Evolutionary conservation across 2,113 vertebrate species (phyloP), one percentile per base, ranked within the genome.

Genomic region (Bubo blakistoni): DNA sequence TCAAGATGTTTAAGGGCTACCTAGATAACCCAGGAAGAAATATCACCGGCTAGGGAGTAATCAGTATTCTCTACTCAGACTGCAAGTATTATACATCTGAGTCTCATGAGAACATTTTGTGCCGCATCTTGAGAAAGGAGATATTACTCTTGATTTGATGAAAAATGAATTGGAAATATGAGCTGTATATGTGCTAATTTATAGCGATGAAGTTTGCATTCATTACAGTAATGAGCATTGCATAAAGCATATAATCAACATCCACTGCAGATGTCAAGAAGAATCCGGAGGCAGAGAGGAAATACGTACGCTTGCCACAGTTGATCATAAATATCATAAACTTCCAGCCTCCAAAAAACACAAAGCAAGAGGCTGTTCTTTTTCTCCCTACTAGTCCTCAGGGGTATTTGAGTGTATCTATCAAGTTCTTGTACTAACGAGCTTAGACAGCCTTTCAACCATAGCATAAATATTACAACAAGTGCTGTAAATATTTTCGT

Each of bases 171-270:
- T 77, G 81, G 58, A 92, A 93, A 46, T 55, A 65, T 1, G 42
- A 79, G 54, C 70, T 79, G 71, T 61, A 10, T 40, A 57, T 18
- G 79, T 84, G 72, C 66, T 92, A 93, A 93, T 94, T 95, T 92
- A 58, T 47, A 94, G 78, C 2, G 5, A 90, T 80, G 84, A 82
- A 88, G 92, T 90, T 81, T 59, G 89, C 94, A 96, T 95, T 96
- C 92, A 97, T 94, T 95, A 87, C 40, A 57, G 82, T 93, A 95
- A 97, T 36, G 85, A 96, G 92, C 71, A 36, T 1, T 74, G 83
- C 94, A 88, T 40, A 79, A 85, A 90, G 83, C 16, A 2, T 92
- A 65, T 91, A 80, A 96, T 95, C 82, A 91, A 74, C 73, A 24
- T 49, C 57, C 92, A 78, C 81, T 90, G 86, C 94, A 94, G 88